Conservation (phyloP, 2,797 vertebrate genomes). For the Hippoglossus hippoglossus region DNA sequence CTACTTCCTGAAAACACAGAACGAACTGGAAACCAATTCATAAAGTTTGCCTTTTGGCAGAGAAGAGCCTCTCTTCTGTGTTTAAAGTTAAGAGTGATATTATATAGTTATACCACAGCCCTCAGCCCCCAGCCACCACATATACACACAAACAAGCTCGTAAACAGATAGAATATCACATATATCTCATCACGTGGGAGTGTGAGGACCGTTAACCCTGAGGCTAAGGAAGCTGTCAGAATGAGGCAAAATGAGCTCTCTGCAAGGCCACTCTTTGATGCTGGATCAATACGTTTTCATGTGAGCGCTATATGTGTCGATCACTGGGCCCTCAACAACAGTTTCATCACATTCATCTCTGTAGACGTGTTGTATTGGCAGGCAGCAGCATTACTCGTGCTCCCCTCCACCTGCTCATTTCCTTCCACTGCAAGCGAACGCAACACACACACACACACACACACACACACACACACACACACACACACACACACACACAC, state of each 20-base stretch:
- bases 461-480: not conserved
- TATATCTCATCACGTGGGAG: slow-evolving; percentile 41
- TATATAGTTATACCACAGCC: not conserved
- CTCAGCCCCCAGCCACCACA: not conserved
- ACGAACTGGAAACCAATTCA: not conserved
- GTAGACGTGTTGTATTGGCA: slow-evolving; percentile 5
- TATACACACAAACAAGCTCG: slow-evolving; percentile 25
- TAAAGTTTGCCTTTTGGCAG: too few relatives aligned
- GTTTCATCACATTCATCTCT: slow-evolving; percentile 41
- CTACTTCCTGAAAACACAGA: not conserved
- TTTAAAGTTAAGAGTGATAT: not conserved
- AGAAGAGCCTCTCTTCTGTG: too few relatives aligned
- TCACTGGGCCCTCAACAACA: slow-evolving; percentile 19
- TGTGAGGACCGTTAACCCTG: slow-evolving; percentile 17
- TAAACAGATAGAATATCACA: slow-evolving; percentile 22
- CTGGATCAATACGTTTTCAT: slow-evolving; percentile 54
- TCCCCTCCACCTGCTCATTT: not conserved
- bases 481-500: too few relatives aligned
- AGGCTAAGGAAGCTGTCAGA: slow-evolving; percentile 35
- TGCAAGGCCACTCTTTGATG: slow-evolving; percentile 45
- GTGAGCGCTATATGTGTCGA: slow-evolving; percentile 21
- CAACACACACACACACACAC: not conserved
- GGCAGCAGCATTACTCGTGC: slow-evolving; percentile 1
- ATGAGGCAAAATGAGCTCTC: slow-evolving; percentile 29
- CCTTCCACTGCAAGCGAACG: not conserved